phyloP scores from a whole-genome alignment of 2,113 vertebrate species.

The Tragulus kanchil region DNA sequence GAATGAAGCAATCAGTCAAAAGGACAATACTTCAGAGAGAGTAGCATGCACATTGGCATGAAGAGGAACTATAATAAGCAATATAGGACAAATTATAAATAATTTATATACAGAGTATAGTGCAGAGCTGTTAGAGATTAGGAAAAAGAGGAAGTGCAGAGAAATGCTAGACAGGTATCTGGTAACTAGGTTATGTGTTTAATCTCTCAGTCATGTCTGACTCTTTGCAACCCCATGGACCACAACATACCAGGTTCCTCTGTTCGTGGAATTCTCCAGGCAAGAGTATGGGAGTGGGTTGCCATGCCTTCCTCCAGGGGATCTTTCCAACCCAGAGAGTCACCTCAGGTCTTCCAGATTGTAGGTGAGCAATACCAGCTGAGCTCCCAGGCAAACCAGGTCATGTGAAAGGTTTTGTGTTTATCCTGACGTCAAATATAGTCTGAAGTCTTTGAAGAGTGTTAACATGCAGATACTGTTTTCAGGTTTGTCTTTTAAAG shows the following conservation, averaged over 20 bases:
- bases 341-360: no score
- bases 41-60: background rate
- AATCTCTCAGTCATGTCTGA: no score
- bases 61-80: background rate
- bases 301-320: no score
- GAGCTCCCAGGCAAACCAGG: no score
- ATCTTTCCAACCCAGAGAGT: no score
- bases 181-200: background rate
- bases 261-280: no score
- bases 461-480: background rate
- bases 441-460: background rate
- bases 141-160: background rate
- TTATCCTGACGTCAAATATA: background rate
- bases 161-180: background rate
- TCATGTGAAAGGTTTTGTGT: background rate
- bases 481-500: slow-evolving; percentile 22
- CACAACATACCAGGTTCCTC: no score
- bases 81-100: background rate
- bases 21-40: background rate
- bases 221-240: no score
- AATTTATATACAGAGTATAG: background rate
- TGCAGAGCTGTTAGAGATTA: background rate
- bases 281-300: no score
- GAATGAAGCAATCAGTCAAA: background rate
- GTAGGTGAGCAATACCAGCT: no score